Evolutionary conservation across 2,888 invertebrate species (phyloP), one percentile per base, ranked within the genome.

Genomic region (Rhagonycha lutea): DNA sequence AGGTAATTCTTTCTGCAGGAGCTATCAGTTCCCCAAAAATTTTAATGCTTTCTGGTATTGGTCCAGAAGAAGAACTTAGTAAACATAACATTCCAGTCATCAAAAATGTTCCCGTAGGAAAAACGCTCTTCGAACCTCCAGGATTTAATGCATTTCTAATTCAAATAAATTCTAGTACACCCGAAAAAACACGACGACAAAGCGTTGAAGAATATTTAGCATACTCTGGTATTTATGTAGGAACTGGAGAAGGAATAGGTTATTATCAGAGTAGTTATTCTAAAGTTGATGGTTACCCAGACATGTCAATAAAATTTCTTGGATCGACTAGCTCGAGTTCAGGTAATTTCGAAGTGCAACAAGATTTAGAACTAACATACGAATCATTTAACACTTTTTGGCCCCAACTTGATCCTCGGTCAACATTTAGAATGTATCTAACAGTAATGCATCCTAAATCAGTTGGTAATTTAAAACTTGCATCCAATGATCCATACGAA

Each of bases 171-270:
- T 8, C 1, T n/a, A 47, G 47, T n/a, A 47, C 47, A 7, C 47
- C 47, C 7, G 47, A n/a, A n/a, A 47, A 47, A 47, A 47, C 47
- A 1, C 7, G n/a, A 1, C 47, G 47, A 47, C n/a, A 47, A n/a
- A 47, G 47, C 2, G 47, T 47, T 2, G 47, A 47, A 8, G 47
- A 47, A n/a, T 47, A 61, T 26, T 61, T 70, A 29, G 26, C 61
- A 12, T 24, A 26, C 62, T 87, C 89, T 0, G 86, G 87, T 5
- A 78, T 0, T 82, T 90, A 78, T 88, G 90, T 0, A 87, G 92
- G 92, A 18, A 92, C 91, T 4, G 90, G 90, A n/a, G 93, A 92
- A 84, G 91, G 90, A 2, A 89, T 93, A 2, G 92, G 89, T 1
- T 92, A 91, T 80, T 87, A 91, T 7, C 90, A 91, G 84, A 91